A percentile compares a stretch with the other conserved stretches of the same genome.
phyloP scores from a whole-genome alignment of 2,888 invertebrate genomes.

The Parasteatoda lunata region DNA sequence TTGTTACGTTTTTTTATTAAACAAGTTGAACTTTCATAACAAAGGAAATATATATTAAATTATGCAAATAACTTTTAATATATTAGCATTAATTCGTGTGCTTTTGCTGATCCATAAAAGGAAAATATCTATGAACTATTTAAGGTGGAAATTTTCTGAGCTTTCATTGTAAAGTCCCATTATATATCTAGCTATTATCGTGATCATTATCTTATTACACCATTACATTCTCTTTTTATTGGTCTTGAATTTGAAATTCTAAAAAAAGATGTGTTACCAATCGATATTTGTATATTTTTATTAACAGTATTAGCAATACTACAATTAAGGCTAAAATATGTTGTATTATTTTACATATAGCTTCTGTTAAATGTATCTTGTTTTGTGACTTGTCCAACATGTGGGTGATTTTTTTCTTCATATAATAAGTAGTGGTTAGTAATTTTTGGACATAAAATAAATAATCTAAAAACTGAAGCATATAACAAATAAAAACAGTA shows the following conservation, averaged over 20 bases:
- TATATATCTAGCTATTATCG: too few species aligned
- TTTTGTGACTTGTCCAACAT: not conserved
- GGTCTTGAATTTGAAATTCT: too few species aligned
- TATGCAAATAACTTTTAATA: slow-evolving; percentile 54
- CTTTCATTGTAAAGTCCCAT: too few species aligned
- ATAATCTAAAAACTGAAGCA: too few species aligned
- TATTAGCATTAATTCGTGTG: slow-evolving; percentile 13
- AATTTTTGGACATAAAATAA: too few species aligned
- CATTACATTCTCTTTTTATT: too few species aligned
- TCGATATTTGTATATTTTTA: slow-evolving; percentile 36
- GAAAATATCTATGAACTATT: too few species aligned
- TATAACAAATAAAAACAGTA: too few species aligned
- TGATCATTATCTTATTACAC: too few species aligned
- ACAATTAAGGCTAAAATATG: slow-evolving; percentile 40
- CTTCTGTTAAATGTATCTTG: slow-evolving; percentile 45
- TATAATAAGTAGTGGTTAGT: too few species aligned
- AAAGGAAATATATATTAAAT: slow-evolving; percentile 21
- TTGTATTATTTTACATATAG: slow-evolving; percentile 61
- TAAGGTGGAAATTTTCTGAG: too few species aligned
- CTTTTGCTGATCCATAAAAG: too few species aligned
- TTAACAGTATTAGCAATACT: slow-evolving; percentile 64
- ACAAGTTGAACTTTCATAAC: slow-evolving; percentile 27
- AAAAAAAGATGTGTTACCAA: not conserved
- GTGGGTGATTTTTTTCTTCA: not conserved
- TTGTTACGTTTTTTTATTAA: slow-evolving; percentile 44